These are phyloP conservation scores for Troides oblongomaculatus DNA, from an alignment of 2,888 invertebrate genomes.

Conservation along the genomic window DNA sequence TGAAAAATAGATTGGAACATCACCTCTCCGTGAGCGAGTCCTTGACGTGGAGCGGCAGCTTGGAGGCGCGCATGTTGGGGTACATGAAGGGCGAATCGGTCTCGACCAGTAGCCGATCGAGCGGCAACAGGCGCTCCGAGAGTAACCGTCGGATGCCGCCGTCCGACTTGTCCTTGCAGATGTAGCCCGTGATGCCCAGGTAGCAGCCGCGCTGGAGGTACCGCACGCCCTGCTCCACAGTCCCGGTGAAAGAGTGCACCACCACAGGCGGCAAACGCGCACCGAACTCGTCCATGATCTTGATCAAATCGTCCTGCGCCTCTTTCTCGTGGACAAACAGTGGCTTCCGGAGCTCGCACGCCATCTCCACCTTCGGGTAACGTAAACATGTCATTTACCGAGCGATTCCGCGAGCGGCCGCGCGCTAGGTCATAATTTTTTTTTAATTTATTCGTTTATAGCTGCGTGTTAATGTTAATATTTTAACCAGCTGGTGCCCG, in stretches of 20 bases:
- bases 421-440: too few species aligned
- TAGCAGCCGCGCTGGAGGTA: conserved; percentile 93
- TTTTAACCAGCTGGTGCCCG: too few species aligned
- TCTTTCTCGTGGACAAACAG: conserved; percentile 95
- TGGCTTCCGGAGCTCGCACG: conserved; percentile 92
- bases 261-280: conserved; percentile 87
- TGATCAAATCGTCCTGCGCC: conserved; percentile 91
- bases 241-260: conserved; percentile 95
- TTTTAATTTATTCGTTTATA: too few species aligned
- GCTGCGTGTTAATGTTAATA: too few species aligned
- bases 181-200: conserved; percentile 87
- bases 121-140: conserved; percentile 88
- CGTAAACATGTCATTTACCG: too few species aligned
- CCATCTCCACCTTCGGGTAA: conserved; percentile 84
- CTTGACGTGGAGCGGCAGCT: conserved; percentile 92
- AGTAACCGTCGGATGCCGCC: conserved; percentile 92
- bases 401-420: too few species aligned
- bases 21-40: conserved; percentile 91
- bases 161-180: conserved; percentile 96
- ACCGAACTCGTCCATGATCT: conserved; percentile 79
- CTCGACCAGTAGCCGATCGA: conserved; percentile 92
- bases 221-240: conserved; percentile 87
- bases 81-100: conserved; percentile 98
- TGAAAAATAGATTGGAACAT: conserved; percentile 28
- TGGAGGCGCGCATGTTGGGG: conserved; percentile 95